These are phyloP conservation scores for Cephonodes hylas DNA, from an alignment of 2,888 invertebrate species.

Conservation along the genomic window DNA sequence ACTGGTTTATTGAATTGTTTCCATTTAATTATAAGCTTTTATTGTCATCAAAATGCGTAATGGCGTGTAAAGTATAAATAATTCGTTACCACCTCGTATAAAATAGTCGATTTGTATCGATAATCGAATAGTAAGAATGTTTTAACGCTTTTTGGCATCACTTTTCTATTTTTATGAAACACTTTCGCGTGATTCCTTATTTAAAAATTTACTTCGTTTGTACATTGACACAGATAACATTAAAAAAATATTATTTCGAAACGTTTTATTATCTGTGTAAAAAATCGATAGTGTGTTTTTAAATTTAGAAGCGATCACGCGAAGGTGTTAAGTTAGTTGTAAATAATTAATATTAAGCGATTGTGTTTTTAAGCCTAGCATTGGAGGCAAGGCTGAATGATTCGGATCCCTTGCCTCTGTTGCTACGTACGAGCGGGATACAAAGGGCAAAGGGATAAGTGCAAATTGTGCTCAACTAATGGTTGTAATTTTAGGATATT, in stretches of 20 bases:
- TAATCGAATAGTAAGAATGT: background rate
- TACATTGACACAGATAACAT: too few species aligned
- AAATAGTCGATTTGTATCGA: background rate
- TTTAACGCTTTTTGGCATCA: conserved; percentile 9
- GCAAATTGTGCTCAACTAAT: conserved; percentile 59
- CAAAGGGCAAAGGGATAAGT: conserved; percentile 45
- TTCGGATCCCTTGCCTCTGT: conserved; percentile 58
- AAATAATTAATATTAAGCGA: conserved; percentile 31
- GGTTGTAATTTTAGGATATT: conserved; percentile 34
- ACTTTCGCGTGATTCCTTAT: conserved; percentile 18
- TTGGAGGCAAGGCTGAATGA: conserved; percentile 55
- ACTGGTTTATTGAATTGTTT: background rate
- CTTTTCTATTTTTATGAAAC: conserved; percentile 34
- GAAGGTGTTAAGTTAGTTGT: conserved; percentile 35
- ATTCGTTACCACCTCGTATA: conserved; percentile 9
- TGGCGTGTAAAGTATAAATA: conserved; percentile 9
- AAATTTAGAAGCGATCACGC: conserved; percentile 13
- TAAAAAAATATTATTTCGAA: too few species aligned
- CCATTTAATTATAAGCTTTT: background rate
- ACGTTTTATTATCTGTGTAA: too few species aligned
- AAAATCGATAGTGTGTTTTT: too few species aligned
- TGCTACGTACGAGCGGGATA: conserved; percentile 65
- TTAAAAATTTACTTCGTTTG: too few species aligned
- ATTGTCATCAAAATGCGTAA: background rate
- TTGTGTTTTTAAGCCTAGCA: conserved; percentile 60